Evolutionary conservation across 2,113 vertebrate species (phyloP), one percentile per base, ranked within the genome.

Genomic region (Orientallactaga bullata): DNA sequence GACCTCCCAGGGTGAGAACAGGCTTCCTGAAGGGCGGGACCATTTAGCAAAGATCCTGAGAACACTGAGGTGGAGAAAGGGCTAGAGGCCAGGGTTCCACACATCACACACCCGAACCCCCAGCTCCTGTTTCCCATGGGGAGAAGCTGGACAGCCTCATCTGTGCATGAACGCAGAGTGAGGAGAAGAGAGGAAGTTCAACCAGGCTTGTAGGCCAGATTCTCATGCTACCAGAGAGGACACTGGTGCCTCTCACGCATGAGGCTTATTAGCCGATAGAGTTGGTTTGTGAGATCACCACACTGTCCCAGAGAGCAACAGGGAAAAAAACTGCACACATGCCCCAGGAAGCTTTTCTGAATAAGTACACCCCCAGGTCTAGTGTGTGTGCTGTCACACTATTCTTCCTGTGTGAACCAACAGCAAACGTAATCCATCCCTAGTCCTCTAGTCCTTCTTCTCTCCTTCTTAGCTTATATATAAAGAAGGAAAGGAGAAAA

Each of bases 21-120:
- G 85, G 51, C 90, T 85, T 93, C 35, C 81, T 79, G 58, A 39
- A 96, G 90, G 73, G 90, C 0, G 7, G 18, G 28, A 30, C 88
- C 60, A 0, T 15, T 88, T 95, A 88, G 90, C 90, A 74, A 78
- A 81, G 55, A 61, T 66, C 74, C 69, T 55, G 21, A 88, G 85
- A 88, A 79, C 6, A 77, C 42, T 37, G 58, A 71, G 72, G 55
- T 51, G 61, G 89, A 73, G 61, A 47, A 77, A 69, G 68, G 66
- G 37, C 69, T 63, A n/a, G 39, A 85, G 51, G 76, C 87, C 95
- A 90, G 77, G 51, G 58, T 39, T 85, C 78, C 69, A 77, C 8
- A 4, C 2, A 2, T 30, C 16, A 24, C 23, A 76, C 8, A 82
- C 63, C 42, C 84, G 80, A 72, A 80, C 51, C 26, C 39, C 47